phyloP scores from a whole-genome alignment of 2,797 vertebrate genomes.

The Esox masquinongy region DNA sequence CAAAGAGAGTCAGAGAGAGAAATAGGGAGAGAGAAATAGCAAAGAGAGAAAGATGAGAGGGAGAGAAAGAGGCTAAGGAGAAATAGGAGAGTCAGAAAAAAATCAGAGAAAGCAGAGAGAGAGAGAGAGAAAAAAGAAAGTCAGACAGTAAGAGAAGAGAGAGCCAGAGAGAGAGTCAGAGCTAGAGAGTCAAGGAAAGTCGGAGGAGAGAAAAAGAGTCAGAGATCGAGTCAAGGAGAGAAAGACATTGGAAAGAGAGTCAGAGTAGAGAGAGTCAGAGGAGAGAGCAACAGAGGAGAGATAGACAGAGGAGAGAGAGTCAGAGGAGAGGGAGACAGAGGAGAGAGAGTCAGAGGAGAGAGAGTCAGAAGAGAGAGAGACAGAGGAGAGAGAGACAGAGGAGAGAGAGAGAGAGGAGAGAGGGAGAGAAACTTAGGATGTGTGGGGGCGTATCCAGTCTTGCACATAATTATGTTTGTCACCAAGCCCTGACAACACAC shows the following conservation, averaged over 20 bases:
- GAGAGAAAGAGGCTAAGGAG: background rate
- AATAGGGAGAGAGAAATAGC: background rate
- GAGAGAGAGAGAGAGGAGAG: background rate
- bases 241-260: no score
- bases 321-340: no score
- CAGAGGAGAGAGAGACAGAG: background rate
- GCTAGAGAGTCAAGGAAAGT: no score
- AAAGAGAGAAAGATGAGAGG: background rate
- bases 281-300: no score
- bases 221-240: background rate
- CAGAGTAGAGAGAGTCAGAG: no score
- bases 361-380: background rate
- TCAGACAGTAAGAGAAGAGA: background rate
- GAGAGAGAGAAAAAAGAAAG: background rate
- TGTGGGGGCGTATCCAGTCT: background rate
- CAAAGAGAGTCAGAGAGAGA: background rate
- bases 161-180: background rate
- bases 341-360: no score
- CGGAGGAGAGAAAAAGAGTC: background rate
- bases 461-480: background rate
- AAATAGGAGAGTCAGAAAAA: no score
- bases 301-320: no score
- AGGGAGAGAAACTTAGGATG: background rate
- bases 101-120: background rate
- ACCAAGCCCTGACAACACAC: background rate